Evolutionary conservation across 92 coral and sea anemone genomes (phyloP), one percentile per base, ranked within the genome.

Genomic region (Epizoanthus illoricatus): DNA sequence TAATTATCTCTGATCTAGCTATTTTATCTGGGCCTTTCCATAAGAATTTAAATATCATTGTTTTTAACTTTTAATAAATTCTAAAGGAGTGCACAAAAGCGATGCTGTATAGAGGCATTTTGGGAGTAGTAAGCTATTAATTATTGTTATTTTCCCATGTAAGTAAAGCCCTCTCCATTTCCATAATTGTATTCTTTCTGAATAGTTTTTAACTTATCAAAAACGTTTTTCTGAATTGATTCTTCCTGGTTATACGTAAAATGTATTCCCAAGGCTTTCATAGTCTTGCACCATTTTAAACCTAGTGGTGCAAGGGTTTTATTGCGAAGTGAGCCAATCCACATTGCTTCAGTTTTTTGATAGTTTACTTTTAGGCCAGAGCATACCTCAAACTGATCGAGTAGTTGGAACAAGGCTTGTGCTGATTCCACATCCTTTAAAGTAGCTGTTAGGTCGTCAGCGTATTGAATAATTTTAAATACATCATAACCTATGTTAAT

Each of bases 181-280:
- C 76, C 85, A 81, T n/a, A 68, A 69, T 55, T 60, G 75, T 81
- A 63, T 80, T 43, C 61, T 20, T 72, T 65, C 67, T 68, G 56
- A 33, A 81, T 81, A 56, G 49, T 66, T 69, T 33, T 69, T 65
- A 81, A 75, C 17, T 33, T 78, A 33, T 59, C 83, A 24, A 59
- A 36, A 78, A 78, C 12, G 54, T 68, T 81, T 65, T 81, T 69
- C 33, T 81, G 78, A 52, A 69, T 1, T 23, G 65, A 49, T 67
- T 67, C 85, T 49, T 67, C 75, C 0, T 78, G 23, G 1, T 39
- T 23, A 69, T 42, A 78, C 9, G 72, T 24, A 78, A 61, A 75
- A 54, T 55, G 39, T 20, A 75, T 57, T 4, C 66, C 81, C 33
- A 78, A 61, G 43, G 62, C 45, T 60, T 76, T 76, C 21, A 60